These are phyloP conservation scores for Nebria ingens DNA, from an alignment of 1,140 invertebrate genomes.

Conservation along the genomic window DNA sequence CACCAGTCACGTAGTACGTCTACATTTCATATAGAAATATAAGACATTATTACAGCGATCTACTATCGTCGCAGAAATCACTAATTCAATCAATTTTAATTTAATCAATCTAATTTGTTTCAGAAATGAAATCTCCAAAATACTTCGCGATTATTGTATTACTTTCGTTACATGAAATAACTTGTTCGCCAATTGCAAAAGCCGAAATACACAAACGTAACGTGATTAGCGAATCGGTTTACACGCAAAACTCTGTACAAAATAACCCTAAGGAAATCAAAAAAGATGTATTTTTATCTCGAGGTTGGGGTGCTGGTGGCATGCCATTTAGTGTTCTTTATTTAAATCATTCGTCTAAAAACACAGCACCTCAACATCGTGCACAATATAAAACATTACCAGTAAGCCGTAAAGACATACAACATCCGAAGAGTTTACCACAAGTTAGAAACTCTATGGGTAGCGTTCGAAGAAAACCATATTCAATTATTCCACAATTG, in stretches of 20 bases:
- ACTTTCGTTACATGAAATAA: not conserved
- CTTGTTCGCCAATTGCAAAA: not conserved
- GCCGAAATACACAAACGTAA: not conserved
- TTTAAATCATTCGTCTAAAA: conserved; percentile 26
- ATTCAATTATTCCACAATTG: conserved; percentile 39
- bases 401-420: not conserved
- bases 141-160: not conserved
- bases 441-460: conserved; percentile 8
- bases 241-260: not conserved
- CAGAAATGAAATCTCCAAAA: conserved; percentile 8
- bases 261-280: not conserved
- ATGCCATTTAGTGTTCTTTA: conserved; percentile 43
- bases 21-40: too few relatives aligned
- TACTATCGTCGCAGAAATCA: too few relatives aligned
- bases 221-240: not conserved
- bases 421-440: conserved; percentile 1
- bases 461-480: conserved; percentile 27
- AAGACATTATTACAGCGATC: too few relatives aligned
- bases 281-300: conserved; percentile 28
- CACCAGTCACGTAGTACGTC: too few relatives aligned
- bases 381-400: conserved; percentile 1
- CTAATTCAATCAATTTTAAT: too few relatives aligned
- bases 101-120: too few relatives aligned
- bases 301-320: conserved; percentile 37
- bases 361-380: conserved; percentile 7